Evolutionary conservation across 2,113 vertebrate genomes (phyloP), one percentile per base, ranked within the genome.

Genomic region (Oryzias javanicus): DNA sequence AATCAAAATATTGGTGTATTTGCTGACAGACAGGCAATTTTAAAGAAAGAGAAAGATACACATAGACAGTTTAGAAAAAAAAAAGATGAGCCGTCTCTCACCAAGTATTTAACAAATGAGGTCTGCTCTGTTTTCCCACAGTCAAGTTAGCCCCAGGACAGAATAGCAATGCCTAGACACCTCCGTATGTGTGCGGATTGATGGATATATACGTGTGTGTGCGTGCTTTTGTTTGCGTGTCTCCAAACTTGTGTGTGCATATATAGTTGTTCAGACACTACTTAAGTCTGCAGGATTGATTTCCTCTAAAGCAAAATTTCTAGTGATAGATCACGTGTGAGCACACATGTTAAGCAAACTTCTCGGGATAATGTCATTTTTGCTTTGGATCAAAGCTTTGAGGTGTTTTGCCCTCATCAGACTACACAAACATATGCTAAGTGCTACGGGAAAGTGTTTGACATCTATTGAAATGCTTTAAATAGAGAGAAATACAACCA

Each of bases 51-150:
- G 12, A 13, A 19, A 42, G 14, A 61, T 45, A 60, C 13, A 57
- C 58, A 61, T 13, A 46, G 19, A 59, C 35, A 29, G 47, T 45
- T 13, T 70, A 71, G 81, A 80, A 72, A 79, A 78, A 66, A 46
- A 53, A 49, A 63, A 70, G 67, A 81, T 67, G 79, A 81, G 72
- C 71, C 64, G 60, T 84, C 80, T 82, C 62, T 83, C 81, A 78
- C 29, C 20, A 35, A 47, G 81, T 62, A 44, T 78, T 70, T 29
- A 70, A 79, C 64, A 79, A 80, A 80, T 76, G 65, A 46, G 49
- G 57, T 63, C 64, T 70, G 57, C 46, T 66, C 54, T 41, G 45
- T 73, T 80, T 88, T 88, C 85, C 75, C 87, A 87, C 87, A 83
- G 76, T 77, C 67, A 46, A 50, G 55, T 82, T 82, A 76, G 82